Conservation (phyloP, 2,888 invertebrate genomes). For the Campaea margaritaria region DNA sequence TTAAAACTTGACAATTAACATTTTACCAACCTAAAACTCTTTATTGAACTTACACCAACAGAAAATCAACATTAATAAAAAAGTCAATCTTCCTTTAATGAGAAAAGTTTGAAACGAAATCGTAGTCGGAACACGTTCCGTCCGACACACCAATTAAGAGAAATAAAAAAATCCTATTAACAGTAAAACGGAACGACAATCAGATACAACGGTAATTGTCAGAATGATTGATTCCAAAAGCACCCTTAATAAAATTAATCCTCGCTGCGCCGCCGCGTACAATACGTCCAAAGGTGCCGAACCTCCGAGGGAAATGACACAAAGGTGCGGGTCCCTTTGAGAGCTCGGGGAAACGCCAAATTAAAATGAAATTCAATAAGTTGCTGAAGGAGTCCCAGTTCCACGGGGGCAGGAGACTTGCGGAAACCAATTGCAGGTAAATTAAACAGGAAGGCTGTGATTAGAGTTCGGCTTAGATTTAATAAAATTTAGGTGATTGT, state of each 20-base stretch:
- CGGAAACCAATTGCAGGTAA: slow-evolving; percentile 56
- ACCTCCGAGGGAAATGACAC: slow-evolving; percentile 24
- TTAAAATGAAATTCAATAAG: slow-evolving; percentile 46
- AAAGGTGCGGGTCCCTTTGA: slow-evolving; percentile 17
- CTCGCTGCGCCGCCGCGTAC: slow-evolving; percentile 28
- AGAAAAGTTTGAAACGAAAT: no score
- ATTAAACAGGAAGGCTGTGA: slow-evolving; percentile 6
- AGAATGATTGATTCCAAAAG: slow-evolving; percentile 53
- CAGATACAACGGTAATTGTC: slow-evolving; percentile 49
- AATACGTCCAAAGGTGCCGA: slow-evolving; percentile 24
- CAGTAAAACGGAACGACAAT: slow-evolving; percentile 40
- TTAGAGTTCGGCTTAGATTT: slow-evolving; percentile 6
- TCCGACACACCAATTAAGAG: slow-evolving; percentile 41
- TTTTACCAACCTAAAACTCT: no score
- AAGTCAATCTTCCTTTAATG: no score
- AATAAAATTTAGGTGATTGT: neutral
- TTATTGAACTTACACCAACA: no score
- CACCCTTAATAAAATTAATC: slow-evolving; percentile 47
- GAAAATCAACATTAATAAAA: no score
- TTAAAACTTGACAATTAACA: no score
- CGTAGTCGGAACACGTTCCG: slow-evolving; percentile 27
- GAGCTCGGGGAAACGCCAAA: slow-evolving; percentile 18
- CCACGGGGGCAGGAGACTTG: slow-evolving; percentile 61
- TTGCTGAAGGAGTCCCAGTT: slow-evolving; percentile 60
- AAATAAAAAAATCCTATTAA: slow-evolving; percentile 41